Conservation (phyloP, 2,113 vertebrate genomes). For the Recurvirostra avosetta region DNA sequence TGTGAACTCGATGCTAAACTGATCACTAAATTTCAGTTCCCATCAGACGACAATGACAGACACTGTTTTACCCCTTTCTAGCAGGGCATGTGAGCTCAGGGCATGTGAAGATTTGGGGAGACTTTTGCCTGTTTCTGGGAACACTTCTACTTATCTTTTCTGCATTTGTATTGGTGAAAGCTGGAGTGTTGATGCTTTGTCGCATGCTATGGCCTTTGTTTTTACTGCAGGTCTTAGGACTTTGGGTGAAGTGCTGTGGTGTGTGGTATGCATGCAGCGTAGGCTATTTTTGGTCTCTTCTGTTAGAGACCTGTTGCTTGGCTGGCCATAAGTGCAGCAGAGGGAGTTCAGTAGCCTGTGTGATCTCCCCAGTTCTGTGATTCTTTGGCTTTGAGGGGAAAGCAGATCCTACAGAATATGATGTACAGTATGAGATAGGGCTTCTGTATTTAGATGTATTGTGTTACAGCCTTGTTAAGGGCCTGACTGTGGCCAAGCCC, state of each 20-base stretch:
- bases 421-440: not conserved
- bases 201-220: not conserved
- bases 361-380: not conserved
- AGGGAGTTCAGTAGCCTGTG: not conserved
- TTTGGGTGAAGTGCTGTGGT: not conserved
- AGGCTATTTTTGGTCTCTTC: not conserved
- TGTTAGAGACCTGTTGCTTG: not conserved
- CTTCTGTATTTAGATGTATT: not conserved
- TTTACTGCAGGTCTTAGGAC: not conserved
- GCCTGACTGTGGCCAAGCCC: not conserved
- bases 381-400: not conserved
- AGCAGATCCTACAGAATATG: not conserved
- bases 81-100: not conserved
- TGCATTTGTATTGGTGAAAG: not conserved
- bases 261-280: rapidly evolving
- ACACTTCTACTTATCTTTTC: not conserved
- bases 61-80: not conserved
- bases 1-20: not conserved
- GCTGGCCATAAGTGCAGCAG: not conserved
- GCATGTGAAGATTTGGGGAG: not conserved
- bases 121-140: not conserved
- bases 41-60: not conserved
- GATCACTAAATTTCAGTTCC: not conserved
- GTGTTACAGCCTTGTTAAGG: not conserved
- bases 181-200: not conserved